Conservation (phyloP, 2,113 vertebrate species). For the Numenius arquata region DNA sequence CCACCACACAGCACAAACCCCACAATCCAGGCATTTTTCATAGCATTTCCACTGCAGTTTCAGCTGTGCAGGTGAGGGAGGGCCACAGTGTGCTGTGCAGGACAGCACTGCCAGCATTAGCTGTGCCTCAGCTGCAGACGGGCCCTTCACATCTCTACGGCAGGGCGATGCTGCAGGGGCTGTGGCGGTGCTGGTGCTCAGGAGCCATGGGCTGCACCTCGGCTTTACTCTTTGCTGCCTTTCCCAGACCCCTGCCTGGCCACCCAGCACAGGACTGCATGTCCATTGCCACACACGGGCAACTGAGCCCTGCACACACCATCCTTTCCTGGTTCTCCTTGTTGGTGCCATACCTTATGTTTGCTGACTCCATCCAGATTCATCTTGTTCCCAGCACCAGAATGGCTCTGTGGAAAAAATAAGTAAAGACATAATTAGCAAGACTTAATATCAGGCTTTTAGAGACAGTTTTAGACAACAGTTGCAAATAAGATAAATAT, state of each 20-base stretch:
- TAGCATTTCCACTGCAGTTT: background rate
- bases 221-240: background rate
- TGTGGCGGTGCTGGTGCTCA: background rate
- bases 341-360: background rate
- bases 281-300: background rate
- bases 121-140: fast-evolving
- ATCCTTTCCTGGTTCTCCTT: background rate
- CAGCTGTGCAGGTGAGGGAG: background rate
- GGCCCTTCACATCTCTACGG: background rate
- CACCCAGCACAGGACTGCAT: too few relatives aligned
- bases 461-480: background rate
- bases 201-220: background rate
- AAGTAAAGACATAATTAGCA: background rate
- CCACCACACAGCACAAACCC: background rate
- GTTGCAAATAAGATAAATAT: background rate
- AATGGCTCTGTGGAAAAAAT: background rate
- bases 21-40: background rate
- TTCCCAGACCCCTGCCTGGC: background rate
- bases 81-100: background rate
- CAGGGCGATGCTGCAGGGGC: background rate
- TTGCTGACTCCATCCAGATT: background rate
- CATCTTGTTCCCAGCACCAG: background rate
- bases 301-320: background rate
- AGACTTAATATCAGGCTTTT: background rate
- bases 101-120: background rate